Percentiles rank a stretch among this genome's conserved stretches.
phyloP scores from a whole-genome alignment of 2,797 vertebrate genomes.

The Onychomys arenicola region DNA sequence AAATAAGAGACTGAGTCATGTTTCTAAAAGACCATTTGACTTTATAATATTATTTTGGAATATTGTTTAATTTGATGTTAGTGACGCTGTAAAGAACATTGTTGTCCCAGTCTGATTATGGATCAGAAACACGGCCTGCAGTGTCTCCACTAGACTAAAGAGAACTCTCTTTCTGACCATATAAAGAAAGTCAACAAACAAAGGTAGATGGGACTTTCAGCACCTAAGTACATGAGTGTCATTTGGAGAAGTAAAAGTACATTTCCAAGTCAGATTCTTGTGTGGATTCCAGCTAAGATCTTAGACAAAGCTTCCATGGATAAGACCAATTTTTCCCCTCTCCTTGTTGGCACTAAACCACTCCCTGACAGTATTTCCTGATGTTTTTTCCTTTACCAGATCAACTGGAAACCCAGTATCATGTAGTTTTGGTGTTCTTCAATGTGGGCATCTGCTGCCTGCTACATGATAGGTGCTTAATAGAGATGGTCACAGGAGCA shows the following conservation, averaged over 20 bases:
- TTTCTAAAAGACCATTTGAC: not conserved
- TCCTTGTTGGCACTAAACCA: not conserved
- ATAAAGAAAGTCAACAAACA: not conserved
- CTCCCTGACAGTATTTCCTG: not conserved
- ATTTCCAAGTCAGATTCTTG: not conserved
- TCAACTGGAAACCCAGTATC: not conserved
- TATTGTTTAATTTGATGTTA: not conserved
- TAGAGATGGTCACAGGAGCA: not conserved
- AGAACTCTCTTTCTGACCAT: not conserved
- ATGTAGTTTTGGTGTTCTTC: slow-evolving; percentile 2
- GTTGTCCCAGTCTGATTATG: not conserved
- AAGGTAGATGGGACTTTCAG: not conserved
- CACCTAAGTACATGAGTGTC: not conserved
- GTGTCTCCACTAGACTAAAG: not conserved
- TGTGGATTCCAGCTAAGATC: not conserved
- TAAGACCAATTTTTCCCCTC: not conserved
- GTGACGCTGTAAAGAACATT: not conserved
- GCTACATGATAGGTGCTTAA: not conserved
- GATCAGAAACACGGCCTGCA: not conserved
- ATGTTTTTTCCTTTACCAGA: not conserved
- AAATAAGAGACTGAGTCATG: not conserved
- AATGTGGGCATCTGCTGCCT: not conserved
- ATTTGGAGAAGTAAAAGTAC: slow-evolving; percentile 23
- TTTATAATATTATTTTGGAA: not conserved
- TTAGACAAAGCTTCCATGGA: not conserved